A percentile compares a stretch with the other conserved stretches of the same genome.
Evolutionary conservation across 2,113 vertebrate species (phyloP).

Genomic region (Cheirogaleus medius): DNA sequence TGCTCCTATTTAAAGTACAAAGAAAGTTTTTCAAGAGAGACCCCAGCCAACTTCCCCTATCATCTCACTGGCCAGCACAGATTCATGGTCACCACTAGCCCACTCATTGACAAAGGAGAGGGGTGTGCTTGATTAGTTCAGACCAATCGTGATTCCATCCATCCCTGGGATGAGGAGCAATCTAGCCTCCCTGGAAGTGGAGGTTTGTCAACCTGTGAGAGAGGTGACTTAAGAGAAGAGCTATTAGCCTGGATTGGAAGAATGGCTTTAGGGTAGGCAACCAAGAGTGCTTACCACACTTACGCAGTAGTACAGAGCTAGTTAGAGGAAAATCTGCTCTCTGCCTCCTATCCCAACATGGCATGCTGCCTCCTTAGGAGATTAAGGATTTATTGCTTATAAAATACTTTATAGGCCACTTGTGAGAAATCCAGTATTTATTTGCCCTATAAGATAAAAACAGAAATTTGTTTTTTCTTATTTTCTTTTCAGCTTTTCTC

Average conservation of each 20-base stretch:
- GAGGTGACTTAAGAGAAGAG: not conserved
- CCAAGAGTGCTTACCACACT: not conserved
- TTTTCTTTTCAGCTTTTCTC: constrained; percentile 63
- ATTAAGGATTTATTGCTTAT: constrained; percentile 71
- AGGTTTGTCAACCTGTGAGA: not conserved
- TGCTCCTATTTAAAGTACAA: not conserved
- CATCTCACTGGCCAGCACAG: not conserved
- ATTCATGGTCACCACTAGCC: not conserved
- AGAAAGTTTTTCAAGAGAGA: not conserved
- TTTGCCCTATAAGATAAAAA: constrained; percentile 66
- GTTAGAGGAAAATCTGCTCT: not conserved
- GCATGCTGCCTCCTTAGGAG: constrained; percentile 21
- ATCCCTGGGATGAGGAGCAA: not conserved
- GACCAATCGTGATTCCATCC: not conserved
- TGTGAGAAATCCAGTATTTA: constrained; percentile 72
- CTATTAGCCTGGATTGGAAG: not conserved
- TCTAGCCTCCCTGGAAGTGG: not conserved
- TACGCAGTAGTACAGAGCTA: not conserved
- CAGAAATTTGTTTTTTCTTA: constrained; percentile 61
- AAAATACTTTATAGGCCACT: constrained; percentile 61
- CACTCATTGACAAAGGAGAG: not conserved
- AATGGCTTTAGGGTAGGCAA: not conserved
- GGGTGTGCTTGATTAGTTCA: not conserved
- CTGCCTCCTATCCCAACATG: constrained; percentile 47
- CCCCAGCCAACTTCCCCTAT: not conserved